Percentiles rank a stretch among this genome's conserved stretches.
These are phyloP conservation scores for Odocoileus hemionus DNA, from an alignment of 2,113 vertebrate species.

Conservation along the genomic window DNA sequence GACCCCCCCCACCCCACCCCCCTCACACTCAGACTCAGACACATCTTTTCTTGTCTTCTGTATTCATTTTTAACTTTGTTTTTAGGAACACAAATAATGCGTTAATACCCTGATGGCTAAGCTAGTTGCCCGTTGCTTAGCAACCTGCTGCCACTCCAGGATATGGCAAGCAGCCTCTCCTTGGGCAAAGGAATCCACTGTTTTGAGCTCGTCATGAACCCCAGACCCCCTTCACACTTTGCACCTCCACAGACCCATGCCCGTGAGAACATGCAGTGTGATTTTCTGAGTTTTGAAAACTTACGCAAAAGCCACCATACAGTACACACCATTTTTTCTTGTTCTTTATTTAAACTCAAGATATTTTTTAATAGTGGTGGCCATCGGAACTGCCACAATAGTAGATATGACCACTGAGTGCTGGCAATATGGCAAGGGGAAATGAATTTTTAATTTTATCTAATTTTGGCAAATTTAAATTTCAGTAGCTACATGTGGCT, in stretches of 20 bases:
- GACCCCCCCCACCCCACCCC: not conserved
- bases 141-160: not conserved
- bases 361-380: not conserved
- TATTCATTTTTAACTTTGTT: not conserved
- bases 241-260: not conserved
- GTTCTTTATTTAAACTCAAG: not conserved
- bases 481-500: not conserved
- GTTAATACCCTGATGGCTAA: not conserved
- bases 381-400: fast-evolving
- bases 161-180: not conserved
- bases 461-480: not conserved
- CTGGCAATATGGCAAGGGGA: fast-evolving
- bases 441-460: not conserved
- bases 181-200: fast-evolving
- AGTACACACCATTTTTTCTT: not conserved
- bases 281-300: not conserved
- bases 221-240: not conserved
- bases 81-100: not conserved
- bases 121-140: not conserved
- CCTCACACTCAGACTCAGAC: fast-evolving
- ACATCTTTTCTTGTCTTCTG: not conserved
- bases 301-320: fast-evolving
- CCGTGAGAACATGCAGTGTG: not conserved
- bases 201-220: not conserved
- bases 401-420: fast-evolving